Conservation (phyloP, 1,140 invertebrate genomes). For the Aphelenchoides fujianensis region DNA sequence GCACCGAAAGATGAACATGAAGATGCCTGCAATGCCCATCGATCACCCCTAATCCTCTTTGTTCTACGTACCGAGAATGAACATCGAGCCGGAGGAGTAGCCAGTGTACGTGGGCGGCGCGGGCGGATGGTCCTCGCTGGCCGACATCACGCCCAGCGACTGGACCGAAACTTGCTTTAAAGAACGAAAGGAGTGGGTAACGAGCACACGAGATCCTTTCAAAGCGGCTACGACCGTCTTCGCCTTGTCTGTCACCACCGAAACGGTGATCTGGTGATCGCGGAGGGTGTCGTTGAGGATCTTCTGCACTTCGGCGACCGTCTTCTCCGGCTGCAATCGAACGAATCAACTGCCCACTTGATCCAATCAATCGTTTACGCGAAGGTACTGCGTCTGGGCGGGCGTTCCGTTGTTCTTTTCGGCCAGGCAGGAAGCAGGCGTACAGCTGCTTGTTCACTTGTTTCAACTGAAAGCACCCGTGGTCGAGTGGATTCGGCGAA, state of each 20-base stretch:
- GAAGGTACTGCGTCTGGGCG: conserved; percentile 16
- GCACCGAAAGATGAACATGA: conserved; percentile 46
- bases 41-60: too few relatives aligned
- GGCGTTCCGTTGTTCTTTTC: conserved; percentile 24
- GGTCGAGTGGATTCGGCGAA: neutral
- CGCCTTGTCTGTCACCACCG: conserved; percentile 20
- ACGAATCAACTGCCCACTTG: too few relatives aligned
- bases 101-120: conserved; percentile 28
- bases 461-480: conserved; percentile 18
- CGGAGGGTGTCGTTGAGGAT: conserved; percentile 21
- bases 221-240: conserved; percentile 17
- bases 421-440: conserved; percentile 32
- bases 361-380: too few relatives aligned
- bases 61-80: too few relatives aligned
- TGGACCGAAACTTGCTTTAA: conserved; percentile 17
- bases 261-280: neutral
- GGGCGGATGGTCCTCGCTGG: conserved; percentile 5
- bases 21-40: conserved; percentile 32
- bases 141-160: neutral
- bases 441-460: conserved; percentile 10
- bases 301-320: conserved; percentile 26
- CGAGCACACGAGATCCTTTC: neutral
- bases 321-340: too few relatives aligned
- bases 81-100: conserved; percentile 33
- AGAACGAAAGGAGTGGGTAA: too few relatives aligned